Evolutionary conservation across 2,888 invertebrate genomes (phyloP), one percentile per base, ranked within the genome.

Genomic region (Psylliodes chrysocephalus): DNA sequence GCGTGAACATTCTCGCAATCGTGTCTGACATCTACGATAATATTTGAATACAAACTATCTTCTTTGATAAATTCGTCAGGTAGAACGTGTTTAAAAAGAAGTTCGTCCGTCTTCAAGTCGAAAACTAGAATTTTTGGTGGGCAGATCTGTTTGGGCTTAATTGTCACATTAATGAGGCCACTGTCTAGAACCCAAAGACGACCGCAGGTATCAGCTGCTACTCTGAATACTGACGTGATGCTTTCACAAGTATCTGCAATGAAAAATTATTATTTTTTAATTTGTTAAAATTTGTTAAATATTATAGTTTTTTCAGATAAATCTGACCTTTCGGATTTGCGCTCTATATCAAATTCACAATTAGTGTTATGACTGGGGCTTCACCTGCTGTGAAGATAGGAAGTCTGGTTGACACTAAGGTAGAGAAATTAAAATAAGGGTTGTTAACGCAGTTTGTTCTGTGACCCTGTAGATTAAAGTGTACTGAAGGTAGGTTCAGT

Each of bases 171-270:
- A 2, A 90, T 87, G 76, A 91, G 89, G 0, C 94, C 94, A 0
- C 92, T 91, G 80, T 94, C 93, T 63, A 94, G 82, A 0, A 92
- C 87, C 93, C 93, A 94, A 2, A 94, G 83, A 35, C 92, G 86
- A 49, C 90, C 89, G 71, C 94, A 94, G 0, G 86, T 83, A 78
- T 94, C 94, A 0, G 89, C 88, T 72, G 87, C 87, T 46, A 92
- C 84, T 18, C 94, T 86, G 76, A 93, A 93, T 0, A 93, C 92
- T 1, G 93, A 93, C 0, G 90, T 90, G 33, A 93, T 79, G 33
- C 90, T 88, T 1, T 86, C 84, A 75, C 93, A 93, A 60, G 88
- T 85, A 44, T 77, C 85, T 85, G 71, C 44, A 77, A 76, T 12
- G 38, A 14, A 33, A 56, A 33, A 19, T n/a, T 55, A 18, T 42